These are phyloP conservation scores for Axis porcinus DNA, from an alignment of 2,113 vertebrate genomes.

Conservation along the genomic window DNA sequence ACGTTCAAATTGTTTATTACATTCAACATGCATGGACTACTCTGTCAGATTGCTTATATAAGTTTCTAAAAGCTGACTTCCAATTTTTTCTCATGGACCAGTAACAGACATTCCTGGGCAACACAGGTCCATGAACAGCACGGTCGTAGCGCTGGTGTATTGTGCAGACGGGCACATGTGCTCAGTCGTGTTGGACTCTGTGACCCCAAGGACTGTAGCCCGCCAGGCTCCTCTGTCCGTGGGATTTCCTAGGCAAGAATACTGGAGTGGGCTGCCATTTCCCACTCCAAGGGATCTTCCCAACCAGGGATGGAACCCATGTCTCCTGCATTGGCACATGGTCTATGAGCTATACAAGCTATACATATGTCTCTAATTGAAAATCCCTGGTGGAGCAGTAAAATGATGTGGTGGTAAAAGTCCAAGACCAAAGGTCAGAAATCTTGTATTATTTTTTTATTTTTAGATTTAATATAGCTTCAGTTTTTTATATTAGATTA, in stretches of 20 bases:
- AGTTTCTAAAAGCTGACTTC: background rate
- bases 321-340: background rate
- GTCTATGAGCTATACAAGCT: too few species aligned
- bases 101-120: background rate
- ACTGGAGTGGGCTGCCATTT: background rate
- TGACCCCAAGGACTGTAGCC: background rate
- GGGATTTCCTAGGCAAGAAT: background rate
- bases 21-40: background rate
- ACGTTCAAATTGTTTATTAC: background rate
- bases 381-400: background rate
- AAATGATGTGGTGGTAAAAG: background rate
- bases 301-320: fast-evolving
- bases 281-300: background rate
- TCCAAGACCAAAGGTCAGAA: background rate
- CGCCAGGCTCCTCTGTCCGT: background rate
- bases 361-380: fast-evolving
- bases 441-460: background rate
- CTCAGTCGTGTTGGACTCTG: background rate
- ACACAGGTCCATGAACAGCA: background rate
- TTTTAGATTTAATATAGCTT: background rate
- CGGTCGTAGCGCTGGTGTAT: too few species aligned
- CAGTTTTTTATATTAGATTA: background rate
- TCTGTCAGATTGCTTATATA: background rate
- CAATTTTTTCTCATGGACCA: background rate
- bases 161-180: fast-evolving